phyloP scores from a whole-genome alignment of 2,797 vertebrate species.

The Halcyon chelicuti region DNA sequence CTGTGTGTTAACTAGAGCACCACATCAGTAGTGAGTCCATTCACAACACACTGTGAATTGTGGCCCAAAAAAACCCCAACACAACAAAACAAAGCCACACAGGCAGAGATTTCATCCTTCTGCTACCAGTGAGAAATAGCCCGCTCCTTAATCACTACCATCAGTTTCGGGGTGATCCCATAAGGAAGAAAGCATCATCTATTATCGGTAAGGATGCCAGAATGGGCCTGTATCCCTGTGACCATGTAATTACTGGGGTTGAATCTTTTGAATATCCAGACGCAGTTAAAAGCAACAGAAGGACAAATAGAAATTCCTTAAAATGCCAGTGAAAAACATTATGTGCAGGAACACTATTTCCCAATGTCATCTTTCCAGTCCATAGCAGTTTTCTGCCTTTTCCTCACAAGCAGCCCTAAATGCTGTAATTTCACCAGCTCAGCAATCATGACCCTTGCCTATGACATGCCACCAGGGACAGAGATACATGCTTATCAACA shows the following conservation, averaged over 20 bases:
- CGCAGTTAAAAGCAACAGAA: not conserved
- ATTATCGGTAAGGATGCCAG: not conserved
- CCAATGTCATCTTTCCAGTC: not conserved
- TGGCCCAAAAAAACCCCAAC: not conserved
- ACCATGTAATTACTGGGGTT: not conserved
- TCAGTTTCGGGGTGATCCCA: not conserved
- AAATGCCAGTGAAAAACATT: not conserved
- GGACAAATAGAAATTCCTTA: not conserved
- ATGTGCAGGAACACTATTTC: not conserved
- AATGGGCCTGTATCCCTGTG: not conserved
- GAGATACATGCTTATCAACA: not conserved
- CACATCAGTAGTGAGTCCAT: not conserved
- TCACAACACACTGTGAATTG: not conserved
- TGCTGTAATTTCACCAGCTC: not conserved
- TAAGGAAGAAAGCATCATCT: not conserved
- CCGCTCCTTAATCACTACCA: not conserved
- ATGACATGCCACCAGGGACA: not conserved
- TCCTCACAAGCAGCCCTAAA: not conserved
- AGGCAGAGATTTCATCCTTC: conserved; percentile 29
- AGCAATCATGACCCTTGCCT: not conserved
- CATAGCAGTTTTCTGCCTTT: not conserved
- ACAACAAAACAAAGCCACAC: not conserved
- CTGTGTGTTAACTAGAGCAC: not conserved
- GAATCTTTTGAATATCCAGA: not conserved
- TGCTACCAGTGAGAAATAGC: not conserved